Conservation (phyloP, 2,113 vertebrate species). For the Microcebus lehilahytsara region DNA sequence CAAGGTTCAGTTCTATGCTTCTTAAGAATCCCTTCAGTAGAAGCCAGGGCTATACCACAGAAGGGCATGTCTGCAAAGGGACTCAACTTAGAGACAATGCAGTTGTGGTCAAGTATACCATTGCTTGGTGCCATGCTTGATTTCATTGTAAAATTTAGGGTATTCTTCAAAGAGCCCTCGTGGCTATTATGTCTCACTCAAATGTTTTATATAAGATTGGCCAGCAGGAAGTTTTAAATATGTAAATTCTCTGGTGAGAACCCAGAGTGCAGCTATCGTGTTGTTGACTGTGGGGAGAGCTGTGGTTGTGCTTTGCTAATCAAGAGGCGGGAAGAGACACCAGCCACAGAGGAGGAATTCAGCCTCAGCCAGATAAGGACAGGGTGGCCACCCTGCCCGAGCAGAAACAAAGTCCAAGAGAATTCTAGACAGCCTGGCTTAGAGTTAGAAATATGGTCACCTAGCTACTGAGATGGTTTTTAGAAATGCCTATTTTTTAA, state of each 20-base stretch:
- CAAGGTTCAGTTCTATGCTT: neutral
- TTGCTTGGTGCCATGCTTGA: neutral
- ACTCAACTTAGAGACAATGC: neutral
- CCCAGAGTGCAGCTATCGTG: neutral
- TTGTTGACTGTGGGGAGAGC: neutral
- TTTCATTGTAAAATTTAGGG: constrained; percentile 35
- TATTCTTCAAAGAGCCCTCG: neutral
- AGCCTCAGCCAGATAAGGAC: neutral
- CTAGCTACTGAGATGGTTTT: neutral
- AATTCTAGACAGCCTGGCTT: neutral
- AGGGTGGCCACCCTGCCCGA: neutral
- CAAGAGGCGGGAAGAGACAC: neutral
- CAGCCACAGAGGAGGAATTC: neutral
- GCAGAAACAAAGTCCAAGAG: neutral
- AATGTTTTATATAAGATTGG: neutral
- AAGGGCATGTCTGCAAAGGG: neutral
- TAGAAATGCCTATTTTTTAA: neutral
- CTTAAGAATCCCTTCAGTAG: neutral
- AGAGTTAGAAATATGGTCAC: neutral
- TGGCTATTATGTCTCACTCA: neutral
- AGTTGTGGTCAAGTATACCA: neutral
- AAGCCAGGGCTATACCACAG: neutral
- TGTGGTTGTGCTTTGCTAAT: neutral
- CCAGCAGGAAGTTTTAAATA: neutral
- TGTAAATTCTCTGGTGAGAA: neutral